Conservation (phyloP, 1,140 invertebrate genomes). For the Drosophila jambulina region DNA sequence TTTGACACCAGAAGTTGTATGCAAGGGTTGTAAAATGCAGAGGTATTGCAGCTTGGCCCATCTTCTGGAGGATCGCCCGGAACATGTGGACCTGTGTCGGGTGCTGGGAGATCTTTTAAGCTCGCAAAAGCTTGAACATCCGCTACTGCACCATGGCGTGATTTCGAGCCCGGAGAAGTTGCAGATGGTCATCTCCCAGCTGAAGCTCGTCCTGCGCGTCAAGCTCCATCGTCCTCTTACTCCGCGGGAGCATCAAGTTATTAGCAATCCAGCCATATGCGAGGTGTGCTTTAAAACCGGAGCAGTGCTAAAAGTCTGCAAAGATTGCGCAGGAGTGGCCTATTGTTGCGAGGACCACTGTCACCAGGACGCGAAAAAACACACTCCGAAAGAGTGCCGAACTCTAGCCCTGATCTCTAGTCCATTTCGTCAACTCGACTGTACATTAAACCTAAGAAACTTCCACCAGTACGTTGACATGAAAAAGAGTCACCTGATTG, state of each 20-base stretch:
- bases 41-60: constrained; percentile 60
- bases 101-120: constrained; percentile 35
- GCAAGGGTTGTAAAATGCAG: constrained; percentile 52
- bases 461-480: constrained; percentile 13
- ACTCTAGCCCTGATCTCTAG: constrained; percentile 46
- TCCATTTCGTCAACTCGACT: constrained; percentile 31
- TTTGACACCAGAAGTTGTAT: constrained; percentile 19
- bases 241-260: constrained; percentile 48
- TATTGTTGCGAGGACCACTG: constrained; percentile 58
- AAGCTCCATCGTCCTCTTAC: constrained; percentile 39
- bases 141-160: constrained; percentile 26
- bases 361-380: constrained; percentile 9
- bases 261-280: constrained; percentile 56
- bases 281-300: constrained; percentile 45
- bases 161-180: constrained; percentile 8
- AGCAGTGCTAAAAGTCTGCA: constrained; percentile 17
- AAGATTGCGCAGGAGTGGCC: constrained; percentile 40
- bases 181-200: constrained; percentile 42
- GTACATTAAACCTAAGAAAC: constrained; percentile 4
- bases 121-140: constrained; percentile 31
- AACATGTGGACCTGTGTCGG: constrained; percentile 43
- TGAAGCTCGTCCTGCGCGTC: constrained; percentile 38
- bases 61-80: constrained; percentile 41
- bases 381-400: constrained; percentile 39
- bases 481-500: constrained; percentile 27